Evolutionary conservation across 2,888 invertebrate species (phyloP).

Genomic region (Leptogaster cylindrica): DNA sequence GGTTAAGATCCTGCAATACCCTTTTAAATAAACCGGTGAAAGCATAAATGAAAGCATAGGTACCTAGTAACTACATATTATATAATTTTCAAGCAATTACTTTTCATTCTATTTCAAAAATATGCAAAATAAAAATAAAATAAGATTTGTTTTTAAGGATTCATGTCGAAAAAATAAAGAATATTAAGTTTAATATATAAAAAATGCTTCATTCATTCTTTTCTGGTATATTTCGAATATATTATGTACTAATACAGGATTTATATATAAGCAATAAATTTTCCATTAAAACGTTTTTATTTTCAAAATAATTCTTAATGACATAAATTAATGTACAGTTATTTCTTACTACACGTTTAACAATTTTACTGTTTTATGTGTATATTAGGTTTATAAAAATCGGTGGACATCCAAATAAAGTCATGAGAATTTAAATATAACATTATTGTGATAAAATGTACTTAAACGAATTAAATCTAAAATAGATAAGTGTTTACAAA

Average conservation of each 20-base stretch:
- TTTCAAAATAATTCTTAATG: slow-evolving; percentile 42
- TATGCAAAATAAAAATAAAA: no score
- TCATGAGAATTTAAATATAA: slow-evolving; percentile 42
- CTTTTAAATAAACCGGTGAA: no score
- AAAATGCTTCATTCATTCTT: no score
- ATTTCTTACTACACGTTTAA: slow-evolving; percentile 38
- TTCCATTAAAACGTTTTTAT: slow-evolving; percentile 41
- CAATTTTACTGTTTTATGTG: slow-evolving; percentile 30
- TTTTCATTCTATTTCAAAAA: no score
- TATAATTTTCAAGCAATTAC: no score
- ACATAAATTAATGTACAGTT: slow-evolving; percentile 43
- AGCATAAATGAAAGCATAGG: no score
- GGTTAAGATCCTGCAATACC: no score
- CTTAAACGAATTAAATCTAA: slow-evolving; percentile 31
- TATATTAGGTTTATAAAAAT: slow-evolving; percentile 40
- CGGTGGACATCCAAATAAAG: slow-evolving; percentile 44
- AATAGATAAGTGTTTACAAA: slow-evolving; percentile 28
- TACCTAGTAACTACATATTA: no score
- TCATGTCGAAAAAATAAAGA: no score
- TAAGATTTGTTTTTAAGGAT: no score
- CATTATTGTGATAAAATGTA: slow-evolving; percentile 26
- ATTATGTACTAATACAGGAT: slow-evolving; percentile 43
- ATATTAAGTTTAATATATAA: no score
- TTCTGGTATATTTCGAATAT: slow-evolving; percentile 43
- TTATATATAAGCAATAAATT: slow-evolving; percentile 39